Evolutionary conservation across 2,888 invertebrate genomes (phyloP).

Genomic region (Leptopilina syphax): DNA sequence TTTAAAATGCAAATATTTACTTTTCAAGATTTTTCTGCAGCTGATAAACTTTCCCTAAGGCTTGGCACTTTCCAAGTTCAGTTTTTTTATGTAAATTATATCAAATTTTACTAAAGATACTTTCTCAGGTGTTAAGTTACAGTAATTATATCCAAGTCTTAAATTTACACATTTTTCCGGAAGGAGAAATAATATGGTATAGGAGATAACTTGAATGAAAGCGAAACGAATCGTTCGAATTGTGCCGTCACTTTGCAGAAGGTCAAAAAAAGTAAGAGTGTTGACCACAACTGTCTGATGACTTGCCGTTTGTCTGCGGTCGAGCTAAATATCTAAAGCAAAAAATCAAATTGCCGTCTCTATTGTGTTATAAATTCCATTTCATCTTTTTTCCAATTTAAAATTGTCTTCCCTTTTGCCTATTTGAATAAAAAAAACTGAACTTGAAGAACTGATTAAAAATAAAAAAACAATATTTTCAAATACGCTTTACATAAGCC

Average conservation of each 20-base stretch:
- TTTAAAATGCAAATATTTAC: too few species aligned
- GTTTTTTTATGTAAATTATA: background rate
- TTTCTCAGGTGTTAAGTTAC: background rate
- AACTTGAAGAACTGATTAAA: too few species aligned
- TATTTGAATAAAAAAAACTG: too few species aligned
- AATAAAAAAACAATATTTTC: too few species aligned
- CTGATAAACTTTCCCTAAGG: too few species aligned
- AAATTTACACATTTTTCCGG: background rate
- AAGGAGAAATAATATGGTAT: constrained; percentile 14
- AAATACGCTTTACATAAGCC: background rate
- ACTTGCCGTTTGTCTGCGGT: constrained; percentile 17
- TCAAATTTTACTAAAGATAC: background rate
- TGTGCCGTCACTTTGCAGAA: constrained; percentile 4
- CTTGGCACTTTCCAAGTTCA: too few species aligned
- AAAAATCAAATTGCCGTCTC: background rate
- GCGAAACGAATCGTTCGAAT: constrained; percentile 30
- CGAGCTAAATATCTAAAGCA: background rate
- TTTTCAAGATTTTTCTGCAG: too few species aligned
- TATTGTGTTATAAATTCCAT: background rate
- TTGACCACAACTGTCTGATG: constrained; percentile 19
- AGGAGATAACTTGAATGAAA: constrained; percentile 24
- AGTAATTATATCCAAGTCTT: background rate
- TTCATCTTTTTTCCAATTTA: too few species aligned
- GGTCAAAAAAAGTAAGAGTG: constrained; percentile 34
- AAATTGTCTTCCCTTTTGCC: too few species aligned